A percentile compares a stretch with the other conserved stretches of the same genome.
Conservation (phyloP, 2,888 invertebrate species). For the Odontothrips loti region DNA sequence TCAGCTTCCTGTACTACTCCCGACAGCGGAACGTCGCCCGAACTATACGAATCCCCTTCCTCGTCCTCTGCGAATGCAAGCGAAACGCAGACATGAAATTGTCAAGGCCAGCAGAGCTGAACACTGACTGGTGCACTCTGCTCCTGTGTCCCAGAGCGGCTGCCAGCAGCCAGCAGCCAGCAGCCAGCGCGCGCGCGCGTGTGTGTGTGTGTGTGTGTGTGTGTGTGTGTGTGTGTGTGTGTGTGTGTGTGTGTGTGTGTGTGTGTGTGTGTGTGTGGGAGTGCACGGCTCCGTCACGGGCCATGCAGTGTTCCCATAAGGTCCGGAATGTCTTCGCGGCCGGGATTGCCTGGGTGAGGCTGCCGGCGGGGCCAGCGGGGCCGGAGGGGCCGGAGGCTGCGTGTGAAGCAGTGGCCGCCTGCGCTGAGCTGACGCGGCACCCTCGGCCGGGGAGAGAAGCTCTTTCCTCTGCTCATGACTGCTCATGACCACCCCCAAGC, state of each 20-base stretch:
- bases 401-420: no score
- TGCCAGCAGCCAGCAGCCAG: no score
- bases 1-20: not conserved
- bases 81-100: no score
- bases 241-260: not conserved
- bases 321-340: conserved; percentile 6
- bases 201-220: not conserved
- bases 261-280: not conserved
- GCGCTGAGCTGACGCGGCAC: not conserved
- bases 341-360: not conserved
- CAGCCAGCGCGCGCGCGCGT: not conserved
- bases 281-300: not conserved
- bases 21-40: not conserved
- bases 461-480: not conserved
- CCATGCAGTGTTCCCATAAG: not conserved
- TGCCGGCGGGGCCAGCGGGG: not conserved
- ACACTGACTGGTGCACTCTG: no score
- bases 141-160: no score
- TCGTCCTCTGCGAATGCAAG: no score
- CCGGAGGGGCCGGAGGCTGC: not conserved
- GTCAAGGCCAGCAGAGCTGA: no score
- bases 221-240: not conserved
- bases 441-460: not conserved
- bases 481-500: not conserved
- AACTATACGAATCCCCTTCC: no score